These are phyloP conservation scores for Cephus spinipes DNA, from an alignment of 2,888 invertebrate genomes.

Conservation along the genomic window DNA sequence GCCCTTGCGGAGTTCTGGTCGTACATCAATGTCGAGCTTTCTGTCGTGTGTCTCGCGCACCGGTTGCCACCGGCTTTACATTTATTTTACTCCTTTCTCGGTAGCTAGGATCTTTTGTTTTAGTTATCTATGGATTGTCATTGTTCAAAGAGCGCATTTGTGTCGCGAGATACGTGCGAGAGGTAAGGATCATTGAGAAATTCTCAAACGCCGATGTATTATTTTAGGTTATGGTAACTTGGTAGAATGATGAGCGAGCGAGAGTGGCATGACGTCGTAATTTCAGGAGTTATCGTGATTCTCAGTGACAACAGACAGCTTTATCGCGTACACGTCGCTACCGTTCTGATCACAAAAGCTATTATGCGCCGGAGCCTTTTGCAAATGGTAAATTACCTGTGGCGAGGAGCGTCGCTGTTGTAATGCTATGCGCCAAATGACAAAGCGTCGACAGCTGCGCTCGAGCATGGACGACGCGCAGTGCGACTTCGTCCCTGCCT, in stretches of 20 bases:
- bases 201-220: background rate
- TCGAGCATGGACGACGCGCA: background rate
- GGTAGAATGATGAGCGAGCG: background rate
- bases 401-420: background rate
- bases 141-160: background rate
- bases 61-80: slow-evolving; percentile 9
- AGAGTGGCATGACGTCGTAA: background rate
- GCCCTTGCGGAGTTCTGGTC: background rate
- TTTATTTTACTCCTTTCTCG: slow-evolving; percentile 11
- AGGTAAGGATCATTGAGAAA: background rate
- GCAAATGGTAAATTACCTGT: background rate
- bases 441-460: background rate
- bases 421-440: background rate
- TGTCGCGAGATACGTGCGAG: background rate
- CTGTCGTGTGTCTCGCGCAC: background rate
- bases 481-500: background rate
- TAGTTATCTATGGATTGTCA: background rate
- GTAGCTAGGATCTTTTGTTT: slow-evolving; percentile 3
- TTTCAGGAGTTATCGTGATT: background rate
- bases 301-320: background rate
- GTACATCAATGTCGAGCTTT: background rate
- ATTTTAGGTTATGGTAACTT: background rate
- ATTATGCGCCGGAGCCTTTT: background rate
- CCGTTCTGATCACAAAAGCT: background rate
- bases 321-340: background rate